Conservation (phyloP, 2,797 vertebrate species). For the Arrhamphus sclerolepis region DNA sequence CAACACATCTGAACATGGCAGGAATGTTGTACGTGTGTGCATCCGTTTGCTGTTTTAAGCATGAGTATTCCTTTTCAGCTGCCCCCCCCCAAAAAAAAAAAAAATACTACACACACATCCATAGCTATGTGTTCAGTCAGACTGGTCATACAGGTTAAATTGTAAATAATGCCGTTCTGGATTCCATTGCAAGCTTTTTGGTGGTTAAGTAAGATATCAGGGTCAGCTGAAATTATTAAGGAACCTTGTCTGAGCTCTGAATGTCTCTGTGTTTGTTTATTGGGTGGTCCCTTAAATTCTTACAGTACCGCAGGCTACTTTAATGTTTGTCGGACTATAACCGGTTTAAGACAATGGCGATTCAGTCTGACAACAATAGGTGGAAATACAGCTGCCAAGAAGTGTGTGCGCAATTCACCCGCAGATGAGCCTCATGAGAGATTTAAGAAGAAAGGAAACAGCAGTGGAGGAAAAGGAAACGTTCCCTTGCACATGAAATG, state of each 20-base stretch:
- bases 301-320: constrained; percentile 55
- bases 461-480: constrained; percentile 41
- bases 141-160: constrained; percentile 67
- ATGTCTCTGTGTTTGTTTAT: constrained; percentile 65
- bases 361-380: constrained; percentile 77
- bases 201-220: constrained; percentile 7
- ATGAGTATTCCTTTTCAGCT: constrained; percentile 27
- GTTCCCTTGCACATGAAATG: constrained; percentile 36
- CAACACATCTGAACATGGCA: constrained; percentile 26
- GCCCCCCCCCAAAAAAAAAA: too few relatives aligned
- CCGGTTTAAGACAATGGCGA: constrained; percentile 77
- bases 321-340: constrained; percentile 71
- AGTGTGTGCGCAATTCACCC: constrained; percentile 53
- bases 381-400: constrained; percentile 74
- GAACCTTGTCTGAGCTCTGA: constrained; percentile 17
- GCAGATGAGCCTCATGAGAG: constrained; percentile 69
- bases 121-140: constrained; percentile 29
- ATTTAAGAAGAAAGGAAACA: constrained; percentile 47
- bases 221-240: constrained; percentile 13
- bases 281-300: constrained; percentile 73
- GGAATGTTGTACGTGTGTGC: constrained; percentile 38
- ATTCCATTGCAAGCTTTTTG: neutral
- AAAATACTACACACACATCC: constrained; percentile 15
- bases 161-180: constrained; percentile 42
- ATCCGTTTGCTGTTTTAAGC: neutral